Percentiles rank a stretch among this genome's conserved stretches.
These are phyloP conservation scores for Phymatocera aterrima DNA, from an alignment of 2,888 invertebrate species.

Conservation along the genomic window DNA sequence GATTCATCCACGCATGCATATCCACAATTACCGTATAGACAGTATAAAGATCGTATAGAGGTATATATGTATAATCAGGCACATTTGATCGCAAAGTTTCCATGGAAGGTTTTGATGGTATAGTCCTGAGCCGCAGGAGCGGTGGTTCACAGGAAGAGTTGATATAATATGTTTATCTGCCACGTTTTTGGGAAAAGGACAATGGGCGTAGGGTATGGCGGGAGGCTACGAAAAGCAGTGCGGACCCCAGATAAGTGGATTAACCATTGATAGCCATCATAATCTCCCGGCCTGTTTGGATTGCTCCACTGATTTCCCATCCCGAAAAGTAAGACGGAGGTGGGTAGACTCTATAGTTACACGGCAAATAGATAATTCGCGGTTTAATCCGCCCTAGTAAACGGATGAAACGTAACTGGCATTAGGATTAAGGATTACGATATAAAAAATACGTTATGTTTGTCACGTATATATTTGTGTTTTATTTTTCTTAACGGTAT, in stretches of 20 bases:
- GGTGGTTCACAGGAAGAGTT: constrained; percentile 53
- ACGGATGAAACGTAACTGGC: constrained; percentile 18
- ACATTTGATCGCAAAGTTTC: constrained; percentile 23
- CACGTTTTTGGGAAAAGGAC: constrained; percentile 38
- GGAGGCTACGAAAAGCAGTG: constrained; percentile 43
- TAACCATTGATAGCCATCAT: constrained; percentile 59
- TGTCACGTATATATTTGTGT: not conserved
- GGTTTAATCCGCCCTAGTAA: constrained; percentile 23
- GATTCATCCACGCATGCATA: no score
- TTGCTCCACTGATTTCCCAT: constrained; percentile 41
- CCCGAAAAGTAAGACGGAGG: constrained; percentile 32
- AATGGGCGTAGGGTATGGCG: constrained; percentile 38
- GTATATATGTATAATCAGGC: not conserved
- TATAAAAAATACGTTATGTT: not conserved
- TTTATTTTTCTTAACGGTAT: not conserved
- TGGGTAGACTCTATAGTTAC: constrained; percentile 24
- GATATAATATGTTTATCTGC: constrained; percentile 53
- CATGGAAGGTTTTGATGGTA: not conserved
- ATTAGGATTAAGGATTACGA: constrained; percentile 24
- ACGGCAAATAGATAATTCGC: constrained; percentile 34
- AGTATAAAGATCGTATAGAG: not conserved
- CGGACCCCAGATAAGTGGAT: constrained; percentile 61
- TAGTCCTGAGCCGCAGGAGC: constrained; percentile 49
- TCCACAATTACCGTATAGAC: not conserved
- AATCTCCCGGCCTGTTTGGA: constrained; percentile 49